Percentiles rank a stretch among this genome's conserved stretches.
Conservation (phyloP, 1,140 invertebrate genomes). For the Latrodectus geometricus region DNA sequence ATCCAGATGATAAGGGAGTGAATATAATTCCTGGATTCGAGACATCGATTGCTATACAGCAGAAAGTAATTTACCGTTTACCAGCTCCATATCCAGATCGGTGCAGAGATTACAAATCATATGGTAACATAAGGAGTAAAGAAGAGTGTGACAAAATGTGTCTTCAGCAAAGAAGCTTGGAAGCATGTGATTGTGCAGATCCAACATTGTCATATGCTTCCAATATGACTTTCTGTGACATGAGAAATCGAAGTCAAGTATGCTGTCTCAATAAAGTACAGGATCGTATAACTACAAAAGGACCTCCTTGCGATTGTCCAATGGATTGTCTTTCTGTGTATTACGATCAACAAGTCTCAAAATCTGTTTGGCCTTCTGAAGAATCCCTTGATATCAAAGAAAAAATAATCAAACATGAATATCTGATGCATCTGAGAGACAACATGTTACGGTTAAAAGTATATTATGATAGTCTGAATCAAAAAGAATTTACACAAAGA, state of each 20-base stretch:
- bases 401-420: too few species aligned
- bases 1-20: constrained; percentile 69
- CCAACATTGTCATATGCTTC: not conserved
- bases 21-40: constrained; percentile 67
- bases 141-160: not conserved
- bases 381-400: not conserved
- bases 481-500: not conserved
- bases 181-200: constrained; percentile 5
- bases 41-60: constrained; percentile 66
- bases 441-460: too few species aligned
- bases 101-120: not conserved
- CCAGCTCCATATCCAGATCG: constrained; percentile 25
- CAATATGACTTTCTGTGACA: not conserved
- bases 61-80: constrained; percentile 15
- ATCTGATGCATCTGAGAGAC: too few species aligned
- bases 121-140: not conserved
- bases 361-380: constrained; percentile 4
- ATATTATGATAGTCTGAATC: not conserved
- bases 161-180: not conserved
- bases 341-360: not conserved
- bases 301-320: not conserved
- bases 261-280: not conserved
- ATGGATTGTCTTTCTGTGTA: not conserved
- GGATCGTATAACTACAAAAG: not conserved
- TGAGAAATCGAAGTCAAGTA: not conserved